Evolutionary conservation across 1,140 invertebrate species (phyloP), one percentile per base, ranked within the genome.

Genomic region (Drosophila ercepeae): DNA sequence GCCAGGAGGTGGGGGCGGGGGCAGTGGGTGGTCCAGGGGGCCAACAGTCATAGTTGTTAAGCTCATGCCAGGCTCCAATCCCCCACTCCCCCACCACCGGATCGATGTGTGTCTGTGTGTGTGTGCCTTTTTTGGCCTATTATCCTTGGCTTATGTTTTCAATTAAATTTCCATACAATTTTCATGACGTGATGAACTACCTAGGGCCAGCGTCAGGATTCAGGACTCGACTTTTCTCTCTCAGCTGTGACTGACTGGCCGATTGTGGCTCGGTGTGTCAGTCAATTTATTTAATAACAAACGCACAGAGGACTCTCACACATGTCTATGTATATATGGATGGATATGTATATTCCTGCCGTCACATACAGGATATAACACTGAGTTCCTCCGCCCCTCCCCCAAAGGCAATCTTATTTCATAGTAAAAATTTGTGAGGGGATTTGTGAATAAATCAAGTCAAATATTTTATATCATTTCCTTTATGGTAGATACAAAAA

Each of bases 101-200:
- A 36, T 61, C 42, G 52, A 45, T 48, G 50, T 57, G 72, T 73
- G 52, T 65, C 39, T 72, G 53, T 78, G 64, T 76, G 81, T 58
- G 67, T 86, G 81, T 84, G 82, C 88, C 79, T 82, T 81, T 81
- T 86, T 86, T 69, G 81, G 81, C 82, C 81, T 84, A 82, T 84
- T 84, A 84, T 84, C 81, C 81, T 89, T 89, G 86, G 84, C 86
- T 89, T 89, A 89, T 89, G 73, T 89, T 89, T 89, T 89, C 84
- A 89, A 89, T 89, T 89, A 89, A 89, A 89, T 89, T 89, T 89
- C 86, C 84, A 89, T 89, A 89, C 79, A 89, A 89, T 89, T 89
- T 89, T 89, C 84, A 89, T 89, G 84, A 89, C 86, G 84, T 89
- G 84, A 89, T 89, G 86, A 84, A 89, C 79, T 89, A 88, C 77